These are phyloP conservation scores for Sminthurinus aureus DNA, from an alignment of 2,888 invertebrate genomes.

Conservation along the genomic window DNA sequence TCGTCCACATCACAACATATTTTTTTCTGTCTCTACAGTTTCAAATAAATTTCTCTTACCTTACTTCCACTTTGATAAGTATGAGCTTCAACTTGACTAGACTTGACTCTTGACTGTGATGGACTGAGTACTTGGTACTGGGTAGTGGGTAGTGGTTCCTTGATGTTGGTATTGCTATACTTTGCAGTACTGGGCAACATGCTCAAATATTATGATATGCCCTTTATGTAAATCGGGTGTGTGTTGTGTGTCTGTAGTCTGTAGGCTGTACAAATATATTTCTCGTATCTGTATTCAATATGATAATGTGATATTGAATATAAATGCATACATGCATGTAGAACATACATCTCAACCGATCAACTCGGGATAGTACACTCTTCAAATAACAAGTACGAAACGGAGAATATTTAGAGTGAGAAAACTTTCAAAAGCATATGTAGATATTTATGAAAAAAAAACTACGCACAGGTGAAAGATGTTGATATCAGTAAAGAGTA, in stretches of 20 bases:
- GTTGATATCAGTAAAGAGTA: not conserved
- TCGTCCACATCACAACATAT: slow-evolving; percentile 6
- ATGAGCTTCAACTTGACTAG: not conserved
- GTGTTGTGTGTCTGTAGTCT: too few relatives aligned
- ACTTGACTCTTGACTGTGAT: not conserved
- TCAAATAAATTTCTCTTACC: slow-evolving; percentile 21
- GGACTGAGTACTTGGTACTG: not conserved
- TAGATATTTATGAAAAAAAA: too few relatives aligned
- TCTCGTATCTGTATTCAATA: not conserved
- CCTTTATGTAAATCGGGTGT: not conserved
- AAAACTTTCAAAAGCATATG: too few relatives aligned
- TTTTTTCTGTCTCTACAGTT: slow-evolving; percentile 1
- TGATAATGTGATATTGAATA: not conserved
- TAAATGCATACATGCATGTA: not conserved
- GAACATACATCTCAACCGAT: not conserved
- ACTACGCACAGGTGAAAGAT: not conserved
- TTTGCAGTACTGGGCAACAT: too few relatives aligned
- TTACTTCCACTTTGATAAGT: slow-evolving; percentile 4
- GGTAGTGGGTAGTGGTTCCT: too few relatives aligned
- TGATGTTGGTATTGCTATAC: too few relatives aligned
- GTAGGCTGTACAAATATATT: not conserved
- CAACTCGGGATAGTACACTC: too few relatives aligned
- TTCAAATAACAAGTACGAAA: too few relatives aligned
- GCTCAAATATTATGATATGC: not conserved
- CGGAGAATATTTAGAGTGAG: too few relatives aligned